phyloP scores from a whole-genome alignment of 92 coral and sea anemone genomes.

The Phenganax subtilis region DNA sequence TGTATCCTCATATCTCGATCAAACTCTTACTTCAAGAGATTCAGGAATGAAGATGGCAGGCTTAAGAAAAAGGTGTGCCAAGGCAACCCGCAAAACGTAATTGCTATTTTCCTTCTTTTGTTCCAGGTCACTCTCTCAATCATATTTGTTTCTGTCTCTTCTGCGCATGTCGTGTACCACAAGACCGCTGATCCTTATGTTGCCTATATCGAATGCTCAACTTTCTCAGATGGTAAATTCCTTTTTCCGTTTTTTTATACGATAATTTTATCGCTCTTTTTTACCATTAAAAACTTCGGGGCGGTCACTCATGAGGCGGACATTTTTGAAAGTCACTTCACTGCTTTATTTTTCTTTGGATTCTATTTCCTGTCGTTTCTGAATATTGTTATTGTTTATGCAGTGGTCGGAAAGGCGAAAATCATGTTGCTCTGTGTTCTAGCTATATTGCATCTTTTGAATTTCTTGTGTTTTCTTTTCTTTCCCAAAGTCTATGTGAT shows the following conservation, averaged over 20 bases:
- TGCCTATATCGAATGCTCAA: constrained; percentile 86
- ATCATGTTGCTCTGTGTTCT: constrained; percentile 52
- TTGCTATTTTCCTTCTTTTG: constrained; percentile 52
- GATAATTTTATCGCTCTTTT: constrained; percentile 63
- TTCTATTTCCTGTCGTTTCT: constrained; percentile 73
- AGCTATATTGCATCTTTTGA: constrained; percentile 62
- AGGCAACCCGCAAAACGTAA: constrained; percentile 56
- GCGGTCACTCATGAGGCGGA: constrained; percentile 70
- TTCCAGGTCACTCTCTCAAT: constrained; percentile 62
- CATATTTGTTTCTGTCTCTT: constrained; percentile 47
- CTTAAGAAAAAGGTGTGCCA: constrained; percentile 47
- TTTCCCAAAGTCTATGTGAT: constrained; percentile 87
- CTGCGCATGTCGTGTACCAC: constrained; percentile 62
- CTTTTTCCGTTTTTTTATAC: constrained; percentile 63
- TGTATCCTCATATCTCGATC: constrained; percentile 71
- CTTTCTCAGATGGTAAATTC: constrained; percentile 67
- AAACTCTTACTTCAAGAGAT: constrained; percentile 56
- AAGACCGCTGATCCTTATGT: constrained; percentile 67
- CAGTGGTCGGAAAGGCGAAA: constrained; percentile 65
- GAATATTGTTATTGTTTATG: constrained; percentile 61
- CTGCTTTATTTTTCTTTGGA: constrained; percentile 78
- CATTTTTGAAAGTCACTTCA: constrained; percentile 77
- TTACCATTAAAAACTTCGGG: constrained; percentile 64
- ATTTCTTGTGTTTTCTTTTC: constrained; percentile 65
- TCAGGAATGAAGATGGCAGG: constrained; percentile 62